Percentiles rank a stretch among this genome's conserved stretches.
These are phyloP conservation scores for Deilephila porcellus DNA, from an alignment of 2,888 invertebrate species.

Conservation along the genomic window DNA sequence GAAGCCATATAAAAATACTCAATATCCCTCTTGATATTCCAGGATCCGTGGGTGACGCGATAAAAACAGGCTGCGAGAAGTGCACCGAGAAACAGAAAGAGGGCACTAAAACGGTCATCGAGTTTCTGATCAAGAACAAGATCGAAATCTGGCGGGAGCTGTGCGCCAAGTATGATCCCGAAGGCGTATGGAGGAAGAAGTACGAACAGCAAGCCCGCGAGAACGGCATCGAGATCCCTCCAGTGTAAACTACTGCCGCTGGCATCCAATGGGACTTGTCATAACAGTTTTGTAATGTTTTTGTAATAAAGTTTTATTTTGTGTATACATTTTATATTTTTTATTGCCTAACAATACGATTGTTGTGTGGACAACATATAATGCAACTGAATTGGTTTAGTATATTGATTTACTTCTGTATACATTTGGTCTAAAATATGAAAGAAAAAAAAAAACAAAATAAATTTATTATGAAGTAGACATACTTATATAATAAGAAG, in stretches of 20 bases:
- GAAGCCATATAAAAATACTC: too few relatives aligned
- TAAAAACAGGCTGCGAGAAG: slow-evolving; percentile 87
- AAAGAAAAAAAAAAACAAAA: too few relatives aligned
- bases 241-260: slow-evolving; percentile 32
- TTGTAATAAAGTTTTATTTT: slow-evolving; percentile 19
- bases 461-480: too few relatives aligned
- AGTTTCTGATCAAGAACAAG: slow-evolving; percentile 87
- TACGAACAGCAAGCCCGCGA: slow-evolving; percentile 85
- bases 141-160: slow-evolving; percentile 87
- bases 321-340: neutral
- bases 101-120: slow-evolving; percentile 86
- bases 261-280: slow-evolving; percentile 2
- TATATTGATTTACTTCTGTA: too few relatives aligned
- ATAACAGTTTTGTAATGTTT: slow-evolving; percentile 23
- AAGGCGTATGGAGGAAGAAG: slow-evolving; percentile 86
- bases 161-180: slow-evolving; percentile 88
- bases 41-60: slow-evolving; percentile 88
- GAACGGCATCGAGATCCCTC: slow-evolving; percentile 74
- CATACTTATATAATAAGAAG: too few relatives aligned
- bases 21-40: slow-evolving; percentile 39
- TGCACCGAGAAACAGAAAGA: slow-evolving; percentile 87
- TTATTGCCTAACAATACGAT: too few relatives aligned
- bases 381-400: too few relatives aligned
- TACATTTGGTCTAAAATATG: too few relatives aligned
- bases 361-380: too few relatives aligned